Base-by-base conservation (phyloP, 1,140 invertebrate genomes). In the Chelonus insularis region DNA sequence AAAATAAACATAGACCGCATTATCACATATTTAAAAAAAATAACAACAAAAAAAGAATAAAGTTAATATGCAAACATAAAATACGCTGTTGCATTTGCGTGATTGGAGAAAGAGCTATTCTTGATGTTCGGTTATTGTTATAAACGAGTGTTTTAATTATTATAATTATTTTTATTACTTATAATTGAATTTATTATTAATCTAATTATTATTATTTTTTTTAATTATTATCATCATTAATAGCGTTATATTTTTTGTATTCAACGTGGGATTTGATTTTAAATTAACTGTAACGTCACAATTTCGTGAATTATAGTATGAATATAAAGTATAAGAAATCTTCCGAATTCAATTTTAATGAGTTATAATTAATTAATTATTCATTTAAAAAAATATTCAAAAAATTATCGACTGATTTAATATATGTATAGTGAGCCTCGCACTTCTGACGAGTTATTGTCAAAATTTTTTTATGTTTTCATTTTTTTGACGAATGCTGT, bases 161-260 rank as follows among this genome's bases (percentile, higher is more conserved):
- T 50, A 9, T 14, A 50, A 23, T 50, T 21, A 50, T 43, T 37
- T 32, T 34, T 57, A 34, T 59, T 59, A 59, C 50, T 37, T 18
- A 50, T 32, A 34, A 50, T 16, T 59, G 23, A 9, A 47, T 25
- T 57, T 59, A 25, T 59, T 50, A 59, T 45, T 57, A 57, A 47
- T 47, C 25, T 45, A 29, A 45, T 47, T 23, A 48, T 50, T 21
- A 18, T 36, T 36, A 59, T 50, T 50, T 34, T 23, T 29, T 36
- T 34, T 37, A 18, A 59, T 37, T 59, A 50, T 41, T 25, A 7
- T 14, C 16, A 25, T 32, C 9, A 51, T 51, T 1, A 12, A n/a
- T 32, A 25, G 2, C 8, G 8, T 32, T 32, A 39, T 59, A 6
- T 52, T 20, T 12, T 36, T 59, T 50, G 57, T 59, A 59, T 50